Percentiles rank a stretch among this genome's conserved stretches.
phyloP scores from a whole-genome alignment of 2,888 invertebrate species.

The Erebia ligea region DNA sequence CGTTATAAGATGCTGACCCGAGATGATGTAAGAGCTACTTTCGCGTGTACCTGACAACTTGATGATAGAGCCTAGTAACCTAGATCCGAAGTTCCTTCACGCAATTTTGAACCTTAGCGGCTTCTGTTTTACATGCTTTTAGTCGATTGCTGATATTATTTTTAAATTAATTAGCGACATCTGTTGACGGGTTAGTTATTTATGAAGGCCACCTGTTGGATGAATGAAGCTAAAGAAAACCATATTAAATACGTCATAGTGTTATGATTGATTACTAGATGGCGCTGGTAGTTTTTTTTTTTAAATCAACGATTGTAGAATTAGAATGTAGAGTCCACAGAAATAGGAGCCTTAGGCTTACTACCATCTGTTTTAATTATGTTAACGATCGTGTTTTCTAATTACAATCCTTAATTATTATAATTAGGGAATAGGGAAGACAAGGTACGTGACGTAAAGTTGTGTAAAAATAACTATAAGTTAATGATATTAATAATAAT shows the following conservation, averaged over 20 bases:
- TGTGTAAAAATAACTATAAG: no score
- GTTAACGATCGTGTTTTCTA: no score
- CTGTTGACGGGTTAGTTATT: conserved; percentile 38
- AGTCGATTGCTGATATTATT: not conserved
- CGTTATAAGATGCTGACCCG: conserved; percentile 69
- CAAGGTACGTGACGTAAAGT: no score
- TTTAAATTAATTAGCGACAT: conserved; percentile 47
- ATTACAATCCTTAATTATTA: no score
- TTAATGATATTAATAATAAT: no score
- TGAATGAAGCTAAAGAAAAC: not conserved
- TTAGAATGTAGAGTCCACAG: no score
- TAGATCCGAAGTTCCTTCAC: conserved; percentile 55
- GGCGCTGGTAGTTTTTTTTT: conserved; percentile 26
- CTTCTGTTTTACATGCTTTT: not conserved
- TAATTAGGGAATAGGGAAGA: no score
- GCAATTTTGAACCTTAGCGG: conserved; percentile 53
- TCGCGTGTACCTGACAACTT: conserved; percentile 66
- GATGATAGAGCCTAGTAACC: conserved; percentile 70
- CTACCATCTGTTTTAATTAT: no score
- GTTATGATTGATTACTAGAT: conserved; percentile 30
- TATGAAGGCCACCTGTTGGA: not conserved
- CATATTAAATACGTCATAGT: conserved; percentile 13
- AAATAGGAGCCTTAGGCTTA: no score
- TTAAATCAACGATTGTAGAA: not conserved
- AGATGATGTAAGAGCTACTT: conserved; percentile 76